Percentiles rank a stretch among this genome's conserved stretches.
Evolutionary conservation across 2,113 vertebrate genomes (phyloP).

Genomic region (Hydrolagus affinis): DNA sequence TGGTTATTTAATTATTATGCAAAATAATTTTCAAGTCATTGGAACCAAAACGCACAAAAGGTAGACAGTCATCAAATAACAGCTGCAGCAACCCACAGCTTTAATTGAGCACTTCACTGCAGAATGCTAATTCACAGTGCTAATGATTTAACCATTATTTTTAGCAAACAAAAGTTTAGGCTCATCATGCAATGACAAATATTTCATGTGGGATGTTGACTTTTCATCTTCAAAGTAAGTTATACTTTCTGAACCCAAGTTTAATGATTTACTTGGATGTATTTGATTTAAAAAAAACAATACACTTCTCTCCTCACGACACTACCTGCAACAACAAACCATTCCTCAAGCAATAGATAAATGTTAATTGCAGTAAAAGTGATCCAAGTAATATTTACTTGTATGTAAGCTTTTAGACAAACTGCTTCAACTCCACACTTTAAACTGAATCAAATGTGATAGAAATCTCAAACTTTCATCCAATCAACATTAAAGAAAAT

Average conservation of each 20-base stretch:
- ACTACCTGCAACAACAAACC: too few species aligned
- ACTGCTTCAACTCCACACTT: not conserved
- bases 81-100: not conserved
- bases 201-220: not conserved
- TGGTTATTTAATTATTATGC: not conserved
- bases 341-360: too few species aligned
- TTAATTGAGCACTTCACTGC: not conserved
- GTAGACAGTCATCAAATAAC: not conserved
- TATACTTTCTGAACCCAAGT: too few species aligned
- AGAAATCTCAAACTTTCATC: not conserved
- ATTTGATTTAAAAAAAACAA: too few species aligned
- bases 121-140: not conserved
- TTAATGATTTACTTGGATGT: too few species aligned
- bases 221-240: not conserved
- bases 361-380: too few species aligned
- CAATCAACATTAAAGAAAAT: not conserved
- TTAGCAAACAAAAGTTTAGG: not conserved
- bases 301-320: too few species aligned
- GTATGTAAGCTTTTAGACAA: too few species aligned
- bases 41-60: not conserved
- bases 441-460: not conserved
- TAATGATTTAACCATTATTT: constrained; percentile 12
- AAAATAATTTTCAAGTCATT: not conserved
- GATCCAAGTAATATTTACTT: too few species aligned
- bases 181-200: not conserved